Base-by-base conservation (phyloP, 2,888 invertebrate species). In the Iphiclides podalirius region DNA sequence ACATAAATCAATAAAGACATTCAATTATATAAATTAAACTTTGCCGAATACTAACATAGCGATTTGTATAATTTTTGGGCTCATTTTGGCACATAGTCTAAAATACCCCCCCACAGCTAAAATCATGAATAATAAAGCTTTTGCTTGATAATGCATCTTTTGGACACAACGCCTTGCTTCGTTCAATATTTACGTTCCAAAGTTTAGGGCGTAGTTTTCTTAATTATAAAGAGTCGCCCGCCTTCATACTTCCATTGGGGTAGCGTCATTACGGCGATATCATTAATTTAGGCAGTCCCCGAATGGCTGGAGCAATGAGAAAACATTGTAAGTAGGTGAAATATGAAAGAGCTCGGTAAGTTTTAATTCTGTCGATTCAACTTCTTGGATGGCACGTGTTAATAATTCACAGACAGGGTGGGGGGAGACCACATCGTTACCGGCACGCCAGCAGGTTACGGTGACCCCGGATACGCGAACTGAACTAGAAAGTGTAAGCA, bases 331-430 rank as follows among this genome's bases (percentile, higher is more conserved):
- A 74, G 66, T 70, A 67, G 67, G 72, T 78, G 75, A 80, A 81
- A 76, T 80, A 79, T 83, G 77, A 78, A 81, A 75, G 71, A 78
- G 71, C 69, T 73, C 55, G 64, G 74, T 73, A 79, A 81, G 78
- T 84, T 82, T 83, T 83, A 84, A 83, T 84, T 80, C 74, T 72
- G 80, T 75, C 77, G 76, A 81, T 82, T 78, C 79, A 81, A 83
- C 74, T 83, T 77, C 74, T 75, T 67, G 72, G 79, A 84, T 82
- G 77, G 79, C 79, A 67, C 61, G 66, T 70, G 75, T 84, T 77
- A 84, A 84, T 83, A 83, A 84, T 85, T 83, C 77, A 84, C n/a
- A n/a, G n/a, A n/a, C n/a, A 61, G 61, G 61, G 70, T 54, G 61
- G 70, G 74, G 44, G 67, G 66, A 66, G 64, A 72, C 77, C 79